Percentiles rank a stretch among this genome's conserved stretches.
phyloP scores from a whole-genome alignment of 2,113 vertebrate genomes.

The Aptenodytes patagonicus region DNA sequence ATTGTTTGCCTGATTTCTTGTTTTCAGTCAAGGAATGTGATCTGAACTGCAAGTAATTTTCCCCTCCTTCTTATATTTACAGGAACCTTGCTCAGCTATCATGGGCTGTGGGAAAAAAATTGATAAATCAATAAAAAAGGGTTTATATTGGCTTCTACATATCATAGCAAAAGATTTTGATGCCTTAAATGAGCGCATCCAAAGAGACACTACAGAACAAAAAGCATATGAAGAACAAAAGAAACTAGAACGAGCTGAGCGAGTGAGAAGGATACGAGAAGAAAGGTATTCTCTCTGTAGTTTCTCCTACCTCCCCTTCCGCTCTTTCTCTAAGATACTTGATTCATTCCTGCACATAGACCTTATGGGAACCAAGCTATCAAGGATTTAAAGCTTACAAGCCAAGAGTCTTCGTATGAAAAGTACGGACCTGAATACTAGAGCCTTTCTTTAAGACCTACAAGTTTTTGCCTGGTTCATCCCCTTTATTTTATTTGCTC shows the following conservation, averaged over 20 bases:
- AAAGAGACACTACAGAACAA: constrained; percentile 89
- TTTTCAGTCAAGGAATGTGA: not conserved
- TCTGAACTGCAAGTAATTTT: not conserved
- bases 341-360: not conserved
- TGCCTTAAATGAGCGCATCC: constrained; percentile 87
- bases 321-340: not conserved
- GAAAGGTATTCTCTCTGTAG: constrained; percentile 80
- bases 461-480: not conserved
- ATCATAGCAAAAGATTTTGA: constrained; percentile 94
- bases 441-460: not conserved
- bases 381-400: not conserved
- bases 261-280: constrained; percentile 84
- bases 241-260: constrained; percentile 86
- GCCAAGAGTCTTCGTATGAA: not conserved
- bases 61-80: not conserved
- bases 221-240: constrained; percentile 87
- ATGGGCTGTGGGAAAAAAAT: constrained; percentile 89
- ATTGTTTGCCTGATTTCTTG: not conserved
- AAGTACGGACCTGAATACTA: not conserved
- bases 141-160: constrained; percentile 90
- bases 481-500: not conserved
- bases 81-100: constrained; percentile 93
- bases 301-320: not conserved
- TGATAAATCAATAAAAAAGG: constrained; percentile 93
- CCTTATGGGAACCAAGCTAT: not conserved